Evolutionary conservation across 1,140 invertebrate genomes (phyloP), one percentile per base, ranked within the genome.

Genomic region (Anastatus disparis): DNA sequence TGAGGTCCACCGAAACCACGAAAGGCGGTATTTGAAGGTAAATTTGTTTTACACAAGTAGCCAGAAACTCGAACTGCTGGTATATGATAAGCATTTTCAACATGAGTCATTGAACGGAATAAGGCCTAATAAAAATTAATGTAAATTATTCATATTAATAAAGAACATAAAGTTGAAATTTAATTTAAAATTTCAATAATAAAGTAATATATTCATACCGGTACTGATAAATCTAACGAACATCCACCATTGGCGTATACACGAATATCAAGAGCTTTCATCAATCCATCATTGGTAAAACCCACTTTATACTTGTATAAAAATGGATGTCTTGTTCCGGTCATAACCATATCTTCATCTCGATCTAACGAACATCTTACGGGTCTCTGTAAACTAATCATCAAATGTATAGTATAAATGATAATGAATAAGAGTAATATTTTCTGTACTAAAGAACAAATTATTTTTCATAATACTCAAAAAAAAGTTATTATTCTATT

Each of bases 301-400:
- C 91, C 94, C 56, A 93, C 89, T 87, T 95, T 95, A 76, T 97
- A 98, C 79, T 92, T 93, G 22, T 91, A 91, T 9, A 92, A 86
- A 81, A 95, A 96, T 0, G 96, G 95, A 88, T 98, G 94, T 72
- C 97, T 87, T 1, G 90, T 92, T 4, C 96, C 96, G 1, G 91
- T 92, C 55, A 93, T 91, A 66, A 92, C 82, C 93, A 98, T 98
- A 82, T 98, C 96, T 86, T 98, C 96, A 81, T 97, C 95, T 73
- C 96, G 87, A 83, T 97, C 95, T 26, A 98, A 77, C 90, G 95
- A 94, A 64, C 92, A 93, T 20, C 95, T 88, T 0, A 98, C 91
- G 7, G 96, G 95, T 69, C 89, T 87, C 31, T 88, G 86, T 9
- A 93, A 85, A 74, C 93, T 94, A n/a, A n/a, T n/a, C n/a, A n/a